phyloP scores from a whole-genome alignment of 2,888 invertebrate species.

The Drosophila neotestacea region DNA sequence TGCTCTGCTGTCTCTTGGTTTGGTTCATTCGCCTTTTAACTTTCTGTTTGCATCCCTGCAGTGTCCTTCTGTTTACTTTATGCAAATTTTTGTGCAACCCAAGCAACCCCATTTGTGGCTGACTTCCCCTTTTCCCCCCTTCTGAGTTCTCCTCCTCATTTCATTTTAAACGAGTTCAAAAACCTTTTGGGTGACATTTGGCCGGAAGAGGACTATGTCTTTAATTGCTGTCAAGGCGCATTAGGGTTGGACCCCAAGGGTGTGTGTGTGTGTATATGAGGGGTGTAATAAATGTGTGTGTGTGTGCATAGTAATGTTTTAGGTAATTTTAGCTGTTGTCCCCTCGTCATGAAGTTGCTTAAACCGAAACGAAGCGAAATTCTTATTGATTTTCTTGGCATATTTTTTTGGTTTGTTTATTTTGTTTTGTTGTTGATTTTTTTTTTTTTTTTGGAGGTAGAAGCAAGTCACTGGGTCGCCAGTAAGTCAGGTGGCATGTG shows the following conservation, averaged over 20 bases:
- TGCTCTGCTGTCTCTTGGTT: conserved; percentile 3
- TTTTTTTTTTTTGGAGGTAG: conserved; percentile 14
- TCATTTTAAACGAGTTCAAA: conserved; percentile 63
- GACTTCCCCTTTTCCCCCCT: background rate
- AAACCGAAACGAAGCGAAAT: conserved; percentile 41
- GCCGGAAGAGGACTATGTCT: conserved; percentile 64
- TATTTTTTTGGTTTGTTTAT: conserved; percentile 31
- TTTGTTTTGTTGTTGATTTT: conserved; percentile 14
- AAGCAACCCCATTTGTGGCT: conserved; percentile 32
- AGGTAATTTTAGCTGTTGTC: conserved; percentile 4
- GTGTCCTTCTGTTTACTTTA: conserved; percentile 53
- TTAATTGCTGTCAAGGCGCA: conserved; percentile 57
- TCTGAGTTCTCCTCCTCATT: background rate
- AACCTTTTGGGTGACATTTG: conserved; percentile 79
- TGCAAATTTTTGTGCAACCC: conserved; percentile 62
- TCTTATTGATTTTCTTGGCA: conserved; percentile 65
- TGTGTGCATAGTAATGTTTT: conserved; percentile 8
- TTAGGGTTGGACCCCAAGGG: conserved; percentile 23
- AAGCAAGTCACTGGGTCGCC: conserved; percentile 73
- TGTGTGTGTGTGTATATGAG: conserved; percentile 1
- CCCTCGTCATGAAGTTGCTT: conserved; percentile 58
- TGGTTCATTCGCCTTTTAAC: conserved; percentile 54
- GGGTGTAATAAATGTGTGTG: background rate
- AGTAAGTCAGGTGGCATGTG: conserved; percentile 3
- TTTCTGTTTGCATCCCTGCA: conserved; percentile 16